Conservation (phyloP, 2,113 vertebrate species). For the Amazona guildingii region DNA sequence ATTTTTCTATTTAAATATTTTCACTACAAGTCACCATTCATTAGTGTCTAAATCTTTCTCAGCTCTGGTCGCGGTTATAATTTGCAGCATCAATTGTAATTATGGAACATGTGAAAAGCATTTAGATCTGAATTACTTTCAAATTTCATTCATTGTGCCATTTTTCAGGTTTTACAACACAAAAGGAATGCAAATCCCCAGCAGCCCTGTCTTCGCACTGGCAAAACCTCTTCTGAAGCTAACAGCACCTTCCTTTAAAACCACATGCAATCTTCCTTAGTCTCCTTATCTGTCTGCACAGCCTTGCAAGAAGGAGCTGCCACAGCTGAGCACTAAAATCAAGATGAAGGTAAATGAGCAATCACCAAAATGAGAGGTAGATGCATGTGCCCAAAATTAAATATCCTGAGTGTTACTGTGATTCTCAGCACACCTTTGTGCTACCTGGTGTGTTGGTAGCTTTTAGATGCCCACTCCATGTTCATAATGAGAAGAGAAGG, state of each 20-base stretch:
- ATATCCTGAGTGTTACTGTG: not conserved
- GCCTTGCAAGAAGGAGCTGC: not conserved
- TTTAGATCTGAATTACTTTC: not conserved
- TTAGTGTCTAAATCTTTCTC: not conserved
- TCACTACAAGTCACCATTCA: not conserved
- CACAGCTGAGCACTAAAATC: not conserved
- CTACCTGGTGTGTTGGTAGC: not conserved
- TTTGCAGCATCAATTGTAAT: not conserved
- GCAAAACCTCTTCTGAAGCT: not conserved
- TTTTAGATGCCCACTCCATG: not conserved
- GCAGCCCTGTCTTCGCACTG: not conserved
- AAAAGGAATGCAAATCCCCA: not conserved
- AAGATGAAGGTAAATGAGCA: not conserved
- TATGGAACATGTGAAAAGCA: not conserved
- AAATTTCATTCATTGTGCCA: not conserved
- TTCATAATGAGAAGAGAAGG: not conserved
- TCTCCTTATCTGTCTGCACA: fast-evolving
- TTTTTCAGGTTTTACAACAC: not conserved
- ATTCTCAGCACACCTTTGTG: not conserved
- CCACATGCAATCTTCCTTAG: not conserved
- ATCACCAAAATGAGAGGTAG: fast-evolving
- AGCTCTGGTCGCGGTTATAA: not conserved
- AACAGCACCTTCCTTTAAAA: not conserved
- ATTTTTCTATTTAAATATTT: not conserved
- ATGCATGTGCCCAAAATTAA: not conserved